Evolutionary conservation across 2,888 invertebrate species (phyloP), one percentile per base, ranked within the genome.

Genomic region (Drosophila nigritarsus): DNA sequence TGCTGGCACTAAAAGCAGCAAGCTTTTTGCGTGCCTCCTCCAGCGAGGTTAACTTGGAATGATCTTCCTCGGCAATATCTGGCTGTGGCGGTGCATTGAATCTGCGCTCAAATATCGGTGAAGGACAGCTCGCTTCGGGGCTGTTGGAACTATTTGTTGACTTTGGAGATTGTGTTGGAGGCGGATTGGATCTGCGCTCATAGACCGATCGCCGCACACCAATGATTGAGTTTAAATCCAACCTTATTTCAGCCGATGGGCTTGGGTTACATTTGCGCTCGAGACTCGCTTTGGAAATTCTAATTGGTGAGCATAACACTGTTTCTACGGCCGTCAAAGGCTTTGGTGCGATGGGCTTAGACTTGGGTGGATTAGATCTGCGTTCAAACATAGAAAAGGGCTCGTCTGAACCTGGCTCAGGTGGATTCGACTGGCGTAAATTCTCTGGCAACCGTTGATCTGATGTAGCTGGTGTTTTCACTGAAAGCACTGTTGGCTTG

Each of bases 1-100:
- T 24, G 29, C 15, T 36, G 15, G 24, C 34, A 1, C 58, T 51
- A 36, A 83, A 11, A 0, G 72, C 76, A 8, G 85, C 85, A 18
- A 84, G 38, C 45, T 84, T 84, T 30, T 83, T 84, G 30, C 84
- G 89, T 8, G 83, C 84, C 64, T 88, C 83, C 32, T 67, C 60
- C 8, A 80, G 49, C 7, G 69, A 36, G 0, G 48, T 18, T 18
- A 27, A n/a, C 42, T 65, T 36, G 6, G 15, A 3, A 0, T 13
- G 27, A 2, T 40, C n/a, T 18, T 24, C 5, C n/a, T 38, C 38
- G 20, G 15, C 15, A 6, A 9, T 9, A 20, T 36, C 24, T 38
- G 13, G 24, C 38, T 42, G 61, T 7, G 27, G n/a, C 2, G 73
- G 38, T 29, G 69, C 36, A 11, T 66, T 66, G 2, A 13, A 3